Percentiles rank a stretch among this genome's conserved stretches.
Conservation (phyloP, 1,140 invertebrate species). For the Hylaeus anthracinus region DNA sequence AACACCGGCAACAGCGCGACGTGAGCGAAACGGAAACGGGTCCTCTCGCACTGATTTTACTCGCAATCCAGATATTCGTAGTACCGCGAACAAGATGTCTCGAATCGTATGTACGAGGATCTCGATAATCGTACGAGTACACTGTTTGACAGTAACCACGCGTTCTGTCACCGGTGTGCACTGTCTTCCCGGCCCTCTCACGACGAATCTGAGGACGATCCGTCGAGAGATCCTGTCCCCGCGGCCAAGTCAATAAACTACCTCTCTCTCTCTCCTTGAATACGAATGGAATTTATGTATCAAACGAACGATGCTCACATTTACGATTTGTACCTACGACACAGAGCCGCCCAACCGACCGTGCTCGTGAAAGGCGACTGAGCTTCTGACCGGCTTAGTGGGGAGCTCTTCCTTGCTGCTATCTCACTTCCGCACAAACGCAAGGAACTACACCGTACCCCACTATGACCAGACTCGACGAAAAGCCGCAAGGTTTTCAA, state of each 20-base stretch:
- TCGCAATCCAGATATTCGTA: neutral
- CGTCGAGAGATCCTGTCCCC: slow-evolving; percentile 29
- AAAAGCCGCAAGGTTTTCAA: slow-evolving; percentile 46
- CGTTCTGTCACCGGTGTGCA: slow-evolving; percentile 47
- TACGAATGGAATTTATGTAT: slow-evolving; percentile 33
- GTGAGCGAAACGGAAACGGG: slow-evolving; percentile 19
- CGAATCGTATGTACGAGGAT: neutral
- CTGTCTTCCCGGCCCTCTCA: slow-evolving; percentile 15
- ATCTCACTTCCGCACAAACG: slow-evolving; percentile 37
- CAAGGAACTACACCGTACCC: slow-evolving; percentile 23
- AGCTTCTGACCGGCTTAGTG: slow-evolving; percentile 47
- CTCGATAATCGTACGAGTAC: neutral
- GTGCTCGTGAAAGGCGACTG: slow-evolving; percentile 70
- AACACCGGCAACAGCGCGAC: slow-evolving; percentile 45
- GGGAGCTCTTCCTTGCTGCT: slow-evolving; percentile 50
- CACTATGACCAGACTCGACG: slow-evolving; percentile 35
- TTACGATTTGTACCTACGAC: slow-evolving; percentile 19
- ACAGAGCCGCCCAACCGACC: slow-evolving; percentile 42
- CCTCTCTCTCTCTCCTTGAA: neutral
- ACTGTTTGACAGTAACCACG: slow-evolving; percentile 38
- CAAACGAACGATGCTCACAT: slow-evolving; percentile 16
- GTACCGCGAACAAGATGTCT: neutral
- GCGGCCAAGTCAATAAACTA: slow-evolving; percentile 14
- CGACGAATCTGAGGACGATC: slow-evolving; percentile 31
- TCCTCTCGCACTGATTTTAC: slow-evolving; percentile 13